Base-by-base conservation (phyloP, 2,113 vertebrate genomes). In the Ramphastos sulfuratus region DNA sequence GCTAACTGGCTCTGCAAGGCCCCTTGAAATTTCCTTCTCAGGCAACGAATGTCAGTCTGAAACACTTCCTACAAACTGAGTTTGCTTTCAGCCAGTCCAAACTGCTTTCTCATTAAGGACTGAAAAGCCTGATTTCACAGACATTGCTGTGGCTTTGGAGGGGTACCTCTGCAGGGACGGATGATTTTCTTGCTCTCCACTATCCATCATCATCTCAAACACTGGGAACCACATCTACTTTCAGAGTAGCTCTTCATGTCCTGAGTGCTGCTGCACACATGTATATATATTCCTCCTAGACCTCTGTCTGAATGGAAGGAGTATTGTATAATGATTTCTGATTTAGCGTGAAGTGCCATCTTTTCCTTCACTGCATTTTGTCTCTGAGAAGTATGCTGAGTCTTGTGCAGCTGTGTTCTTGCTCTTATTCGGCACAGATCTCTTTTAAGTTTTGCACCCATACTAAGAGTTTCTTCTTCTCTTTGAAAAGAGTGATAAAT, bases 371-470 rank as follows among this genome's bases (percentile, higher is more conserved):
- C 81, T 84, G 73, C 83, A 48, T 88, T 93, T 92, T 88, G 90
- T 39, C 76, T 88, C 76, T 28, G 19, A 93, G 76, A 88, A 92
- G 95, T 74, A 60, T 54, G 88, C 96, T 65, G 92, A 95, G 85
- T 84, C 90, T 90, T 91, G 69, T 86, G 93, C 94, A 93, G 94
- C 93, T 91, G 94, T 31, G 28, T 59, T 82, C 90, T 83, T 19
- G 4, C 89, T 84, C 76, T 44, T 61, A 69, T 48, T 89, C 1
- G 2, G 79, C 75, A 85, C 48, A 74, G 75, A 54, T 25, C 74
- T 63, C 64, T 76, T 66, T 42, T 61, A 77, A 89, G 72, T 64
- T 87, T 81, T 89, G 69, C 72, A 75, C 58, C 82, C 82, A 63
- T 44, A 87, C 56, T 54, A 72, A 82, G 82, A 85, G 73, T 89